Percentiles rank a stretch among this genome's conserved stretches.
Evolutionary conservation across 2,113 vertebrate species (phyloP).

Genomic region (Peromyscus californicus): DNA sequence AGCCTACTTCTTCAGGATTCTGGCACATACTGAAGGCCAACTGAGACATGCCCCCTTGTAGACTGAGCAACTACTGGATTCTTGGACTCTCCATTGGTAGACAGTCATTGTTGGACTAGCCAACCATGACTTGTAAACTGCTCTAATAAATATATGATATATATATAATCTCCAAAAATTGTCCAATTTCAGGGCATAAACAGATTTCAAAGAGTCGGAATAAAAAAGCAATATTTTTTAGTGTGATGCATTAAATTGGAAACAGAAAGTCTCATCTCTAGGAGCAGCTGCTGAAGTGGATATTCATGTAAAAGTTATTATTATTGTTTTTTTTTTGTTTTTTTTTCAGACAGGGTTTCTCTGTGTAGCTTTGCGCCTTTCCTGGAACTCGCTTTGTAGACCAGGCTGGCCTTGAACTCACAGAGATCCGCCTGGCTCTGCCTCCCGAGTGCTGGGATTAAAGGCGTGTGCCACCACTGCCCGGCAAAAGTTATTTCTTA

Average conservation of each 20-base stretch:
- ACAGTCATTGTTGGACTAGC: not conserved
- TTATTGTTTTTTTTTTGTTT: too few species aligned
- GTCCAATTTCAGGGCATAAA: not conserved
- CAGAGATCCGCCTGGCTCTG: too few species aligned
- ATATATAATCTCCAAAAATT: not conserved
- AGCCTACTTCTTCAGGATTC: not conserved
- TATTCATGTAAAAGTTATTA: not conserved
- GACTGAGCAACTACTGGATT: not conserved
- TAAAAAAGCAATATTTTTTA: not conserved
- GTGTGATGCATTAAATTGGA: not conserved
- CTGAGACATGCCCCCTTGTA: not conserved
- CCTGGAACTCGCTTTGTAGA: too few species aligned
- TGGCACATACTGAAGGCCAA: not conserved
- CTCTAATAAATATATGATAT: not conserved
- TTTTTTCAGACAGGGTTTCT: too few species aligned
- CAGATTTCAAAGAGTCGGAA: not conserved
- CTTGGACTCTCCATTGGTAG: not conserved
- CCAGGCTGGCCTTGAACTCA: too few species aligned
- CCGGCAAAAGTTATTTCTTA: not conserved
- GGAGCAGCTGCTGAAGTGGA: not conserved
- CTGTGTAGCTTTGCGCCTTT: too few species aligned
- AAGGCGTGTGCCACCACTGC: too few species aligned
- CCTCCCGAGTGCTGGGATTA: too few species aligned
- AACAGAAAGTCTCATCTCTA: conserved; percentile 8
- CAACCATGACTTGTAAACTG: not conserved